Evolutionary conservation across 2,113 vertebrate species (phyloP).

Genomic region (Gorsachius goisagi): DNA sequence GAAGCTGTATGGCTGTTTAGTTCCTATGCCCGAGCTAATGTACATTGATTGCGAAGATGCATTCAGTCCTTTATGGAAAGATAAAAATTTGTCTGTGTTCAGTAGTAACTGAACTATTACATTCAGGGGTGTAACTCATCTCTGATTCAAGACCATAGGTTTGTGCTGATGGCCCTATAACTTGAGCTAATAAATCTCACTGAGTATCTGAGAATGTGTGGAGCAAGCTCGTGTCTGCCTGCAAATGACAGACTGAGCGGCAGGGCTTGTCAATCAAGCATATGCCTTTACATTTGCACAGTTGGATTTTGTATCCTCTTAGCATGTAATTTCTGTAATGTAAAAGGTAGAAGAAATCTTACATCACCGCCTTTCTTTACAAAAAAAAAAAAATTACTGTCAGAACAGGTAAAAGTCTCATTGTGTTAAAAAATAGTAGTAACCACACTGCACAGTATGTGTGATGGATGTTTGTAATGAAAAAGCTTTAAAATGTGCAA

Average conservation of each 20-base stretch:
- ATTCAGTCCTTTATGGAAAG: background rate
- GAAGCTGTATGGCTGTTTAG: background rate
- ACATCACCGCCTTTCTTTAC: background rate
- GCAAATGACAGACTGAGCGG: background rate
- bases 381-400: background rate
- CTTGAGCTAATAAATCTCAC: background rate
- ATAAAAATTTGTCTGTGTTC: background rate
- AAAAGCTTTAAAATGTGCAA: background rate
- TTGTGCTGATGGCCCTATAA: background rate
- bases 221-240: background rate
- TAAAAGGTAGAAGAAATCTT: background rate
- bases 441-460: background rate
- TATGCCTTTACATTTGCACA: background rate
- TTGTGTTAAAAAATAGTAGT: background rate
- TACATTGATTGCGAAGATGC: background rate
- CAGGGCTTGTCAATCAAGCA: background rate
- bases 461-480: background rate
- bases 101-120: background rate
- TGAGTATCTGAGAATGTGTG: background rate
- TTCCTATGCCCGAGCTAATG: background rate
- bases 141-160: background rate
- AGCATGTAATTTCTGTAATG: background rate
- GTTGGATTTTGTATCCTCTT: background rate
- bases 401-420: background rate
- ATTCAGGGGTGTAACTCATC: background rate